Evolutionary conservation across 2,888 invertebrate genomes (phyloP), one percentile per base, ranked within the genome.

Genomic region (Biston stratarius): DNA sequence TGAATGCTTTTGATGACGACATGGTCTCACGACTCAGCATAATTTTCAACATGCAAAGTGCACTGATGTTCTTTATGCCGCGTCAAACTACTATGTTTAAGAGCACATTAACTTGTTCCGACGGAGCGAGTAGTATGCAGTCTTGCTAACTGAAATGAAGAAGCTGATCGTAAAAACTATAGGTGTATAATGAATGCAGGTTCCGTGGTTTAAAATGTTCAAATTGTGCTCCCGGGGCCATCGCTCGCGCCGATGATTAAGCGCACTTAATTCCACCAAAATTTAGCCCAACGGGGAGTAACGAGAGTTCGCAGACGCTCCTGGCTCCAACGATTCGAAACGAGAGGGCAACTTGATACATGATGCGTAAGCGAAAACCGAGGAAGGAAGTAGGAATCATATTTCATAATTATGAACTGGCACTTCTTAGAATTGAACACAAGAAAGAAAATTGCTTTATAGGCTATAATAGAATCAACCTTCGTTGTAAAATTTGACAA

Each of bases 191-290:
- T 85, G 86, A 85, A 87, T 83, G 83, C 87, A 83, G 83, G 79
- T 72, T 69, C 66, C 66, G 73, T 61, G 72, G 77, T 74, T 80
- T 81, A 84, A 38, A 38, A 8, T 38, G 38, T 38, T 6, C 38
- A 24, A 86, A 86, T 84, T 84, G 82, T 77, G 83, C 77, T 83
- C 85, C 86, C 83, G 81, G 77, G 79, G 89, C 74, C 83, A 86
- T 82, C 85, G 88, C 86, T 84, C 84, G 89, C 86, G 86, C 86
- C 81, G 85, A 72, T 87, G 84, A 91, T 92, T 92, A 92, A 90
- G 86, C 88, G 85, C 86, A 90, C 90, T 92, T 91, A 91, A 92
- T 91, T 89, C 83, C 80, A 82, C 84, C 86, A 87, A 92, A 91
- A 91, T 87, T 87, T 87, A 88, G 88, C 89, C 87, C 88, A 80